Evolutionary conservation across 2,113 vertebrate genomes (phyloP).

Genomic region (Oncorhynchus keta): DNA sequence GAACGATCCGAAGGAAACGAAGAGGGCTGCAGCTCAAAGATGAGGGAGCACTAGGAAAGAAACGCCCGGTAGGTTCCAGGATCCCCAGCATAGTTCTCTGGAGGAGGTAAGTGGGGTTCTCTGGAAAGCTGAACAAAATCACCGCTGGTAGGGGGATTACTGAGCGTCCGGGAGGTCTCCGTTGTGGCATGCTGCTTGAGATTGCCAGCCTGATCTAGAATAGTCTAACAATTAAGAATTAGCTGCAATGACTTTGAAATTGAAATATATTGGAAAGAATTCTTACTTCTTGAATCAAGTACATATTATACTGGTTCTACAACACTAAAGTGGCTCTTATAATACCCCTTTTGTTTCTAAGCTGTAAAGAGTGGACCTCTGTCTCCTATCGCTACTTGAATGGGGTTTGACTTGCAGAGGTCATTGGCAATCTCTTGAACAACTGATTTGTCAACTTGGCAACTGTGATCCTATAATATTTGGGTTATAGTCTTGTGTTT

Average conservation of each 20-base stretch:
- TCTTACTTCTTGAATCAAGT: conserved; percentile 13
- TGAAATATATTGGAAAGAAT: conserved; percentile 40
- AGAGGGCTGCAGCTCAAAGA: too few species aligned
- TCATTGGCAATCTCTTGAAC: conserved; percentile 20
- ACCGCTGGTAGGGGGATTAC: too few species aligned
- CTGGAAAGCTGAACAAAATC: too few species aligned
- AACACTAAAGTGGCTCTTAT: conserved; percentile 36
- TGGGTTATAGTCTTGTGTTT: neutral
- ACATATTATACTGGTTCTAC: conserved; percentile 36
- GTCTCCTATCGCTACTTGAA: conserved; percentile 9
- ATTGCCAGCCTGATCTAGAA: conserved; percentile 30
- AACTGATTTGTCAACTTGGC: conserved; percentile 29
- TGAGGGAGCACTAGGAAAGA: too few species aligned
- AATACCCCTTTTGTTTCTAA: conserved; percentile 27
- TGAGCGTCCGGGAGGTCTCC: too few species aligned
- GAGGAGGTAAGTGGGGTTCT: too few species aligned
- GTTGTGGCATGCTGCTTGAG: neutral
- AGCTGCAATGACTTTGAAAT: conserved; percentile 39
- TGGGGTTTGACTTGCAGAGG: conserved; percentile 16
- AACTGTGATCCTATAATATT: too few species aligned
- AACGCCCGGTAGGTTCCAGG: too few species aligned
- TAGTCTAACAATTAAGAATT: conserved; percentile 30
- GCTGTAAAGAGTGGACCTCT: conserved; percentile 31
- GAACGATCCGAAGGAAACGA: too few species aligned
- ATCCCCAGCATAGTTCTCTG: too few species aligned